Conservation (phyloP, 1,140 invertebrate species). For the Mizuhopecten yessoensis region DNA sequence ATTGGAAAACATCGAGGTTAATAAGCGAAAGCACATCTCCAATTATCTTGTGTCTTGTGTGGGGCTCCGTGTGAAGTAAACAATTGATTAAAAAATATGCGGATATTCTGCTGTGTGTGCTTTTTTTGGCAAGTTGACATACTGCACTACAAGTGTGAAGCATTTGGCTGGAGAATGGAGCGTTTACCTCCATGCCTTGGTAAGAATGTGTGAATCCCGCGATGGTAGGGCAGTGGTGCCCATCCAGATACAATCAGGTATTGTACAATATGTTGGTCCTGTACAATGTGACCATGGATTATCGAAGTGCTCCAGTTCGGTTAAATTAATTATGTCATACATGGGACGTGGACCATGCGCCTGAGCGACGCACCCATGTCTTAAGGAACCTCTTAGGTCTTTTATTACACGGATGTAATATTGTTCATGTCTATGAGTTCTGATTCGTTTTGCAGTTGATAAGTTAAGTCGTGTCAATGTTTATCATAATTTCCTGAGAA, state of each 20-base stretch:
- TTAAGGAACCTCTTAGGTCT: background rate
- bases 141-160: background rate
- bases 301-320: background rate
- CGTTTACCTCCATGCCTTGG: background rate
- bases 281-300: background rate
- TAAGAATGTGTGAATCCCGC: constrained; percentile 4
- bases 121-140: constrained; percentile 33
- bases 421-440: background rate
- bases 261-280: background rate
- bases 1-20: constrained; percentile 17
- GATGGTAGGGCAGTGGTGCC: background rate
- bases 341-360: background rate
- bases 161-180: background rate
- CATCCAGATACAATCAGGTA: background rate
- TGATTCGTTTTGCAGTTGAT: background rate
- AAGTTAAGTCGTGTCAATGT: background rate
- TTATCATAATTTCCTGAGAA: background rate
- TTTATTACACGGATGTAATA: background rate
- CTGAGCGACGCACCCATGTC: background rate
- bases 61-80: background rate
- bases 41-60: constrained; percentile 29
- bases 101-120: constrained; percentile 37
- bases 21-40: constrained; percentile 28
- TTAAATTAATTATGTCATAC: background rate
- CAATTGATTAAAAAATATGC: constrained; percentile 40